These are phyloP conservation scores for Ochotona curzoniae DNA, from an alignment of 2,113 vertebrate genomes.

Conservation along the genomic window DNA sequence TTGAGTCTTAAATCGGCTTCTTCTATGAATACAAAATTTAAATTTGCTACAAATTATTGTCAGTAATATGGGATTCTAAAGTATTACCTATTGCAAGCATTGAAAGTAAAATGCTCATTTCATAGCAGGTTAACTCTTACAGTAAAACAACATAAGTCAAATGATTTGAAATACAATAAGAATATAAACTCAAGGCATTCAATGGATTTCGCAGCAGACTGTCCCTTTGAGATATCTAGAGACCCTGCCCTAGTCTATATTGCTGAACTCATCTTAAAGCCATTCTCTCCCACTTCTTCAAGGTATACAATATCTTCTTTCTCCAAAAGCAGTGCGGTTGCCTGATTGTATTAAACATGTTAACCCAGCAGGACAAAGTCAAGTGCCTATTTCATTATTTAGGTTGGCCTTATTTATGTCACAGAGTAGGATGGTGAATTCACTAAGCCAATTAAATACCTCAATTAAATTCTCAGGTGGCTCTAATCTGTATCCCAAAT, in stretches of 20 bases:
- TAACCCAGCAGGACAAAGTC: neutral
- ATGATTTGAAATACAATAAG: constrained; percentile 36
- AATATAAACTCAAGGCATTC: neutral
- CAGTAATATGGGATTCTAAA: neutral
- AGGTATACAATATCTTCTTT: neutral
- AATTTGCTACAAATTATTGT: constrained; percentile 55
- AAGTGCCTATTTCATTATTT: neutral
- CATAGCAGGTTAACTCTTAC: constrained; percentile 33
- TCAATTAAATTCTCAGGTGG: neutral
- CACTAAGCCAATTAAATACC: neutral
- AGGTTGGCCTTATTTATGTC: neutral
- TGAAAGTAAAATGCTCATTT: constrained; percentile 52
- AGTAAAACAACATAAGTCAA: constrained; percentile 18
- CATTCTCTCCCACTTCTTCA: neutral
- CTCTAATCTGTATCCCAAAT: neutral
- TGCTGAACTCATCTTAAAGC: neutral
- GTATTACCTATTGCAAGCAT: neutral
- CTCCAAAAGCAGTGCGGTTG: neutral
- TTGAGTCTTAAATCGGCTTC: constrained; percentile 59
- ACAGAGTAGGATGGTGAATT: neutral
- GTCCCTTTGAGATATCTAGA: constrained; percentile 5
- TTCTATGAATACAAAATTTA: constrained; percentile 57
- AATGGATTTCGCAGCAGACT: constrained; percentile 37
- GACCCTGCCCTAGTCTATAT: neutral
- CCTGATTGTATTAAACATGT: neutral